Conservation (phyloP, 2,113 vertebrate genomes). For the Apistogramma diplotaenia region DNA sequence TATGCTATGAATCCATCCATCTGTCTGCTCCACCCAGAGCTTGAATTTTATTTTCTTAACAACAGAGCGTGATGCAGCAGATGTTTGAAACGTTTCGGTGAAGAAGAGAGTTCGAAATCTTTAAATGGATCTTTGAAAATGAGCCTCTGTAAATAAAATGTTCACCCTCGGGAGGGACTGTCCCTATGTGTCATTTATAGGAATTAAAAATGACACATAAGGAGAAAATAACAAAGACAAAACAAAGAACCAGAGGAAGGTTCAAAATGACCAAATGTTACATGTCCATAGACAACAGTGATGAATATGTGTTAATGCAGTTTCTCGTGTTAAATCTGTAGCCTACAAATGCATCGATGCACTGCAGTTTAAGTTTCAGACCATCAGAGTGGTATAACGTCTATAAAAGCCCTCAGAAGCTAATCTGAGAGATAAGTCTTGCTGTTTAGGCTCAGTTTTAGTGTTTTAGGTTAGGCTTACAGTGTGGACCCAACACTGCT, state of each 20-base stretch:
- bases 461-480: neutral
- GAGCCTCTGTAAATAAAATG: neutral
- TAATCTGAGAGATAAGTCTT: neutral
- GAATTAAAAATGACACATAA: no score
- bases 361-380: neutral
- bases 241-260: no score
- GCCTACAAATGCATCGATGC: no score
- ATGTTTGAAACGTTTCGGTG: neutral
- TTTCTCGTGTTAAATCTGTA: no score
- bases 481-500: no score
- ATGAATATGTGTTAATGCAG: no score
- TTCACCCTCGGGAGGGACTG: neutral
- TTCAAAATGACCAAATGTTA: no score
- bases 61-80: neutral
- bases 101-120: neutral
- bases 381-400: neutral
- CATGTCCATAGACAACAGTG: no score
- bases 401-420: no score
- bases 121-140: neutral
- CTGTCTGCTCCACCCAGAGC: constrained; percentile 59
- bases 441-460: neutral
- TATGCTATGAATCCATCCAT: constrained; percentile 44
- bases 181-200: neutral
- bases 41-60: constrained; percentile 39
- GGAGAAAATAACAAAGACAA: no score